Conservation (phyloP, 2,113 vertebrate species). For the Labrus mixtus region DNA sequence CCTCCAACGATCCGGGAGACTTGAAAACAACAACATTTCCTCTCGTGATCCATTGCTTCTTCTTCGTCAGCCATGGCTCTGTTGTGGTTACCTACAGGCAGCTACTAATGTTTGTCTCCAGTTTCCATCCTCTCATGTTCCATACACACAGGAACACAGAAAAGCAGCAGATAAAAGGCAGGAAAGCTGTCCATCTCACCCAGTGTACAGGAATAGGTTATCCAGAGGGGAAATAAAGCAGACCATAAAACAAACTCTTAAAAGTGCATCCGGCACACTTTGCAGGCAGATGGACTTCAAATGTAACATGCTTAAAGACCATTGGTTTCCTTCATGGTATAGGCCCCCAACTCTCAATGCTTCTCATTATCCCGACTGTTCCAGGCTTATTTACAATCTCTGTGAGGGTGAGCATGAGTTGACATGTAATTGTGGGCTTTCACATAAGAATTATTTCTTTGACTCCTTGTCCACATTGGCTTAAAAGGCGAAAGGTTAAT, state of each 20-base stretch:
- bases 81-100: conserved; percentile 70
- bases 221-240: conserved; percentile 47
- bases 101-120: conserved; percentile 55
- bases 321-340: not conserved
- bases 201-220: conserved; percentile 39
- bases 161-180: conserved; percentile 60
- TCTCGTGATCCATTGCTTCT: conserved; percentile 59
- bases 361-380: not conserved
- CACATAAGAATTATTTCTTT: not conserved
- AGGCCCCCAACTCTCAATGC: not conserved
- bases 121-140: conserved; percentile 66
- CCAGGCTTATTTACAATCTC: no score
- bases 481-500: no score
- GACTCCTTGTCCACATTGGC: not conserved
- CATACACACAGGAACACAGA: conserved; percentile 49
- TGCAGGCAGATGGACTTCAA: conserved; percentile 28
- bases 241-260: conserved; percentile 42
- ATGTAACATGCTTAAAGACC: not conserved
- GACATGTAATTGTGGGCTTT: no score
- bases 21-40: conserved; percentile 61
- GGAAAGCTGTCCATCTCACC: conserved; percentile 44
- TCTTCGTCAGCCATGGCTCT: conserved; percentile 56
- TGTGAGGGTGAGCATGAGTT: no score
- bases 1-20: conserved; percentile 32
- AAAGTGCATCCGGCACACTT: conserved; percentile 21